Conservation (phyloP, 1,140 invertebrate species). For the Drosophila seguyi region DNA sequence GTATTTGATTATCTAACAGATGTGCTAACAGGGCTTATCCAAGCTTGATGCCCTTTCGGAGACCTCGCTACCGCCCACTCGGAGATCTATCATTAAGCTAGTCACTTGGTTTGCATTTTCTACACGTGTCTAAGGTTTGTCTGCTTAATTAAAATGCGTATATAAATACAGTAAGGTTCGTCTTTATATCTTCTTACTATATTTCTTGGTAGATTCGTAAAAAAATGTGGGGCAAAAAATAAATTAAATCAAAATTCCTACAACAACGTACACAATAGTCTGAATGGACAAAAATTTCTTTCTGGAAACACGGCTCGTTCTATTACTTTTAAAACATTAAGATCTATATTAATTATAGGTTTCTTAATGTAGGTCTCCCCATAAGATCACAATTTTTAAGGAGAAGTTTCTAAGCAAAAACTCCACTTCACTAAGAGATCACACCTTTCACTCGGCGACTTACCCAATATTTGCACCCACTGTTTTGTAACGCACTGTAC, state of each 20-base stretch:
- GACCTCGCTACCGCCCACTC: slow-evolving; percentile 7
- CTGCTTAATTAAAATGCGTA: slow-evolving; percentile 6
- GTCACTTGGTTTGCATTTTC: slow-evolving; percentile 43
- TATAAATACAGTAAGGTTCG: slow-evolving; percentile 1
- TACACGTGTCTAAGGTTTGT: slow-evolving; percentile 52
- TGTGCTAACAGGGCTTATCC: slow-evolving; percentile 4
- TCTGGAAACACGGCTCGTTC: no score
- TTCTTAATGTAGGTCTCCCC: no score
- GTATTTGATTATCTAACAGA: slow-evolving; percentile 25
- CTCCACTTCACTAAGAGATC: background rate
- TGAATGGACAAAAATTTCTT: no score
- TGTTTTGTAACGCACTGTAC: slow-evolving; percentile 23
- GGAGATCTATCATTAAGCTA: slow-evolving; percentile 38
- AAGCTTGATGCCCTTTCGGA: slow-evolving; percentile 18
- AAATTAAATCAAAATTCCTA: no score
- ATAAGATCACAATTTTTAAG: background rate
- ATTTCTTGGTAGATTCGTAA: no score
- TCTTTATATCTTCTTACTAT: background rate
- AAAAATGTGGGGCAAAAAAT: no score
- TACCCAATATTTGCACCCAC: background rate
- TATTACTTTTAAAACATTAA: no score
- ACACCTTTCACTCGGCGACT: background rate
- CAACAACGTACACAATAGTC: no score
- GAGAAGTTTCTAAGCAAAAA: background rate
- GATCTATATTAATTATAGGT: no score